A percentile compares a stretch with the other conserved stretches of the same genome.
Evolutionary conservation across 2,888 invertebrate genomes (phyloP).

Genomic region (Allolobophora icterica): DNA sequence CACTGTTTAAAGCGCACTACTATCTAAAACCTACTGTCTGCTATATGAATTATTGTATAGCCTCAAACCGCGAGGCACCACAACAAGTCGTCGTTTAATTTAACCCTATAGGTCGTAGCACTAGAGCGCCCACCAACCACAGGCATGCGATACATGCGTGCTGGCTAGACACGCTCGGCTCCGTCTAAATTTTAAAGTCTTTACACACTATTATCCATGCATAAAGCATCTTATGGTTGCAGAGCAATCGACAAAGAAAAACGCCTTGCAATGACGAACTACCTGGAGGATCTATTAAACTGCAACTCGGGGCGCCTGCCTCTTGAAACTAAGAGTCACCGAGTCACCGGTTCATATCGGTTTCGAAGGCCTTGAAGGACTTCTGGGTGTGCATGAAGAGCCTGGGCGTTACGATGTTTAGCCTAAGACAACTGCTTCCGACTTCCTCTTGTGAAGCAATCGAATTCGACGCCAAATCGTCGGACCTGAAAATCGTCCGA

Average conservation of each 20-base stretch:
- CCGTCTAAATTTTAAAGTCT: too few relatives aligned
- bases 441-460: not conserved
- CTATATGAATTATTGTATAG: too few relatives aligned
- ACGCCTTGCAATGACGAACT: too few relatives aligned
- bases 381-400: conserved; percentile 2
- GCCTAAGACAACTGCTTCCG: not conserved
- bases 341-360: not conserved
- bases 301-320: not conserved
- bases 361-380: conserved; percentile 12
- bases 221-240: not conserved
- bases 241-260: not conserved
- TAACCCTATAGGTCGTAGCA: too few relatives aligned
- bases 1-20: too few relatives aligned
- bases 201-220: too few relatives aligned
- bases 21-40: too few relatives aligned
- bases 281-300: conserved; percentile 15
- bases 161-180: too few relatives aligned
- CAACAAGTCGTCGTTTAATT: too few relatives aligned
- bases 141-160: too few relatives aligned
- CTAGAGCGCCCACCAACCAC: too few relatives aligned
- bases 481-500: not conserved
- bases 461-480: not conserved
- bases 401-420: not conserved
- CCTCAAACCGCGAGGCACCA: too few relatives aligned
- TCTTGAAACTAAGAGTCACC: not conserved